Conservation (phyloP, 2,113 vertebrate species). For the Ameiurus melas region DNA sequence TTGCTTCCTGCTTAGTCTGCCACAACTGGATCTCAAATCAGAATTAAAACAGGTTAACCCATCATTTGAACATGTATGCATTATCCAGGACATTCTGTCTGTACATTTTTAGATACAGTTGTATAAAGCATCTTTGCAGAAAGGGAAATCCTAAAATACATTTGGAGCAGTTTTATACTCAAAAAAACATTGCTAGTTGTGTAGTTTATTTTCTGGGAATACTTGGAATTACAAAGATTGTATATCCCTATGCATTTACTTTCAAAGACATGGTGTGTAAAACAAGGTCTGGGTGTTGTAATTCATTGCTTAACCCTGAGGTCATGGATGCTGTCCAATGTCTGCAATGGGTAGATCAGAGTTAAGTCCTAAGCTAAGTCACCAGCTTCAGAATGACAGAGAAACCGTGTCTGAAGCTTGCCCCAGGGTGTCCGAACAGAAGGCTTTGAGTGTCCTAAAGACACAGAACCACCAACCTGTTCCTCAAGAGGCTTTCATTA, state of each 20-base stretch:
- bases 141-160: slow-evolving; percentile 67
- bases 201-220: background rate
- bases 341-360: slow-evolving; percentile 23
- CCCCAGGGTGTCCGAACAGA: slow-evolving; percentile 58
- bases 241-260: background rate
- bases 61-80: background rate
- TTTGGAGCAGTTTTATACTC: slow-evolving; percentile 54
- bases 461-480: slow-evolving; percentile 69
- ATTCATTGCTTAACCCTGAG: slow-evolving; percentile 18
- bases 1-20: slow-evolving; percentile 65
- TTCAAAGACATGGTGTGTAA: slow-evolving; percentile 10
- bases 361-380: slow-evolving; percentile 2
- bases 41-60: slow-evolving; percentile 13
- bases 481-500: slow-evolving; percentile 66
- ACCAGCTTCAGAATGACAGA: slow-evolving; percentile 41
- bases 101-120: slow-evolving; percentile 44
- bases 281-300: slow-evolving; percentile 6
- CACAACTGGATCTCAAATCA: slow-evolving; percentile 47
- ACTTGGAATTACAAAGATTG: background rate
- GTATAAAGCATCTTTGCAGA: slow-evolving; percentile 25
- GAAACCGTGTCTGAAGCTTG: slow-evolving; percentile 57
- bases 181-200: background rate
- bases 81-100: background rate
- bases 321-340: slow-evolving; percentile 17
- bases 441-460: slow-evolving; percentile 64